phyloP scores from a whole-genome alignment of 2,797 vertebrate genomes.

The Merluccius polli region DNA sequence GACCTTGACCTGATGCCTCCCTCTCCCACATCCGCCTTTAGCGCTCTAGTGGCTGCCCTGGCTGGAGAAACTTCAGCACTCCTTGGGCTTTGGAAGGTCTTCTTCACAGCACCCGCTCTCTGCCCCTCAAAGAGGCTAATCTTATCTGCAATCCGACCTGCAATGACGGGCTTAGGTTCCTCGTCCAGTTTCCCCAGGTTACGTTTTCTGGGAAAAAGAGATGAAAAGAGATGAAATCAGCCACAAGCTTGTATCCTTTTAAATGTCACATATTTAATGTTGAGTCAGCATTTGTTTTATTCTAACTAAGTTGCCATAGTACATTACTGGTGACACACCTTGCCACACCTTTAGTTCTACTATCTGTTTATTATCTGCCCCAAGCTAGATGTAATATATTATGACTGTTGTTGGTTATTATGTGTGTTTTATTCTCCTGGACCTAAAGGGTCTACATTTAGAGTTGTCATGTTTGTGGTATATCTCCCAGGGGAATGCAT shows the following conservation, averaged over 20 bases:
- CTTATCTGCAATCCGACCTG: conserved; percentile 80
- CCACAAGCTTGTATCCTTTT: neutral
- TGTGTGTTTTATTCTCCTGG: no score
- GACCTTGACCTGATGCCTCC: conserved; percentile 47
- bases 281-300: neutral
- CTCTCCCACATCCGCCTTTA: conserved; percentile 56
- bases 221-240: conserved; percentile 13
- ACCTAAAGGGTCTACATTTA: neutral
- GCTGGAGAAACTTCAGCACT: conserved; percentile 64
- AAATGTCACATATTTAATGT: neutral
- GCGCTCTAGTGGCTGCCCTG: conserved; percentile 70
- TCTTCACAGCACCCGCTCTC: conserved; percentile 38
- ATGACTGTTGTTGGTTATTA: neutral
- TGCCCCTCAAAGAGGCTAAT: conserved; percentile 87
- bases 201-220: conserved; percentile 43
- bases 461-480: neutral
- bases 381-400: neutral
- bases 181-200: conserved; percentile 39
- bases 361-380: neutral
- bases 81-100: conserved; percentile 60
- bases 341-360: neutral
- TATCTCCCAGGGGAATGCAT: neutral
- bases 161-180: conserved; percentile 28
- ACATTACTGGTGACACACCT: neutral
- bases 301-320: neutral